Conservation (phyloP, 2,888 invertebrate species). For the Drosophila yooni region DNA sequence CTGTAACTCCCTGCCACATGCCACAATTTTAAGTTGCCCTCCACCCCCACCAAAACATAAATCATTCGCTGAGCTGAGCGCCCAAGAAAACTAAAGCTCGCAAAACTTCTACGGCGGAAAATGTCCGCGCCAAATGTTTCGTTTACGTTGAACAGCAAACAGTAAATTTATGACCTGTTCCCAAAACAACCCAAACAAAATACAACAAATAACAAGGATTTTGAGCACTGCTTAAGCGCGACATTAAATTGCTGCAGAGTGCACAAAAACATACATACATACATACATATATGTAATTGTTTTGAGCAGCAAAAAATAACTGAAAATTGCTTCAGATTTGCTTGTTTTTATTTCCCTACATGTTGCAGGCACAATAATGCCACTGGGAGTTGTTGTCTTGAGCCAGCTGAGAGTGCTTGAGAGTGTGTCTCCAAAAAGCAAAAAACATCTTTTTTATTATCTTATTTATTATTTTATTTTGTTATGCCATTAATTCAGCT, state of each 20-base stretch:
- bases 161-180: slow-evolving; percentile 46
- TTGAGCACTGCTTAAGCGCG: slow-evolving; percentile 17
- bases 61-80: slow-evolving; percentile 54
- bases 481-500: too few species aligned
- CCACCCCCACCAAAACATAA: slow-evolving; percentile 40
- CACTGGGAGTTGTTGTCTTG: background rate
- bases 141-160: slow-evolving; percentile 49
- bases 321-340: background rate
- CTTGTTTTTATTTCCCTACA: background rate
- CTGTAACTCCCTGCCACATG: slow-evolving; percentile 34
- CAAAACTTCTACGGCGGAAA: slow-evolving; percentile 44
- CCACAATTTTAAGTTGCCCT: slow-evolving; percentile 18
- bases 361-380: background rate
- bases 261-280: background rate
- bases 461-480: too few species aligned
- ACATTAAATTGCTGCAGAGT: slow-evolving; percentile 20
- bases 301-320: background rate
- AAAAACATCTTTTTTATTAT: too few species aligned
- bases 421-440: too few species aligned
- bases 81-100: slow-evolving; percentile 32
- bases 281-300: slow-evolving; percentile 5
- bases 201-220: slow-evolving; percentile 20
- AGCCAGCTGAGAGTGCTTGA: background rate
- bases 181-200: slow-evolving; percentile 8
- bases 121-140: slow-evolving; percentile 60